Evolutionary conservation across 2,113 vertebrate species (phyloP), one percentile per base, ranked within the genome.

Genomic region (Nothobranchius furzeri): DNA sequence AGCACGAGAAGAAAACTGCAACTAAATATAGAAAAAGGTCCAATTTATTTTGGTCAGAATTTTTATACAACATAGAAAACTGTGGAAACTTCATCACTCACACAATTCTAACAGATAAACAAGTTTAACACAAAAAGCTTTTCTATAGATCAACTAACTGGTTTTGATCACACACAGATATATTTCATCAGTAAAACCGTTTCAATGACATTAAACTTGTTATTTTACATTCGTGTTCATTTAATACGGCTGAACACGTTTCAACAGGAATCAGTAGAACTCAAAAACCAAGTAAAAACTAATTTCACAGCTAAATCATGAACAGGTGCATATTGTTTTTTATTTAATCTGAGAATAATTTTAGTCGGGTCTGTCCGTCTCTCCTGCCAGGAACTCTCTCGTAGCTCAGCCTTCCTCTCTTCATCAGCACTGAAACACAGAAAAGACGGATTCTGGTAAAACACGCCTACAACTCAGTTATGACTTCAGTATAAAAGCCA

Each of bases 351-450:
- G 88, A 98, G 73, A 95, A 94, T 78, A 99, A 94, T 71, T 81
- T 94, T 1, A 98, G 95, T 60, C 94, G 92, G 5, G 96, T 99
- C 90, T 98, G 96, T 73, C 96, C 96, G 60, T 98, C 96, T 58
- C 56, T 89, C 86, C 95, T 92, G 67, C 95, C 96, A 12, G 96
- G 96, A 10, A 97, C 92, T 84, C 79, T 94, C 91, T 98, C 96
- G 62, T 92, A 97, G 9, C 86, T 87, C 40, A 98, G 42, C 68
- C 85, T 93, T 25, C 73, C 89, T 79, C 86, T 96, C 88, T 97
- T 98, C 64, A 70, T 75, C 82, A 74, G 37, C 50, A 24, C 91
- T 92, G 80, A 17, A 73, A 74, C 53, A 67, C 2, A 68, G 60
- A 82, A 9, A 20, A 36, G 4, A 17, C 1, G 3, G 5, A 40